Base-by-base conservation (phyloP, 2,888 invertebrate species). In the Drosophila recens region DNA sequence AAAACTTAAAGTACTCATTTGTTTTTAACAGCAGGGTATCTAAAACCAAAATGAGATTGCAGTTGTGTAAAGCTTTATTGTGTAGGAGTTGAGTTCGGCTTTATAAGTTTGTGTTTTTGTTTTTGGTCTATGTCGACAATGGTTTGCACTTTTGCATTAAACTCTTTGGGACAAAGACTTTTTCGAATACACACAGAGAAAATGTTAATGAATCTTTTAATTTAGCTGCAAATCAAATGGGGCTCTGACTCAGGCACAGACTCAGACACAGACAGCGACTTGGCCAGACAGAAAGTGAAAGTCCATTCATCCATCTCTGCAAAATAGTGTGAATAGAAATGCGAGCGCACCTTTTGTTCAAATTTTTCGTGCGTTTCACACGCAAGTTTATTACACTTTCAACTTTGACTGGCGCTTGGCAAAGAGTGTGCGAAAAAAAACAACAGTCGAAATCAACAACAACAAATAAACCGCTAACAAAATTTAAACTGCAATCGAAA, bases 381-480 rank as follows among this genome's bases (percentile, higher is more conserved):
- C 82, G 83, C 81, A 83, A 82, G 82, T 82, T 82, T 82, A 83
- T 82, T 83, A 75, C 83, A 83, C 83, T 82, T 82, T 82, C 83
- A 82, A 82, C 82, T 82, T 75, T 82, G 83, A 68, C 83, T 69
- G 54, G 45, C 34, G 49, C 49, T 57, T 27, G 17, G 20, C 52
- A 38, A 10, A 57, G 42, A 61, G 43, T 69, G 66, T 81, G 75
- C 71, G 80, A 79, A 80, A 68, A n/a, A 40, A 11, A 42, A 17
- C 11, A 40, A 23, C 17, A 45, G 43, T 46, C 20, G 30, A 67
- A 43, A 49, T 40, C 38, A 20, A 52, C 56, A 49, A 5, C 23
- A 38, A 27, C 2, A 11, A 33, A 17, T 58, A 54, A 70, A 48
- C 48, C 49, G 34, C 20, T 42, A 54, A 51, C 69, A 57, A 72